phyloP scores from a whole-genome alignment of 2,797 vertebrate genomes.

The Ptychobarbus kaznakovi region DNA sequence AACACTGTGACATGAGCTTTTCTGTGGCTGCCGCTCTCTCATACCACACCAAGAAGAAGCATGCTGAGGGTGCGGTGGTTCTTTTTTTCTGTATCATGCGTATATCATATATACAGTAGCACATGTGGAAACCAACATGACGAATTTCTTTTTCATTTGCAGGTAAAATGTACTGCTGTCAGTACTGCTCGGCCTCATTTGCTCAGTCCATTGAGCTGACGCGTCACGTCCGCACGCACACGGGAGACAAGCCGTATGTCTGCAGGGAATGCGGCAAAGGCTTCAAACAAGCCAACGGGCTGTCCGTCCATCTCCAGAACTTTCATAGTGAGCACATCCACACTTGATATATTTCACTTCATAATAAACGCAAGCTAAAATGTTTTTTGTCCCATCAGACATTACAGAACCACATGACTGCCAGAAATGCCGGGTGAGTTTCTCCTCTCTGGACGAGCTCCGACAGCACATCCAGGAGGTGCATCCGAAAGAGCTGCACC shows the following conservation, averaged over 20 bases:
- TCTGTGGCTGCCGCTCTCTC: slow-evolving; percentile 88
- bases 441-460: slow-evolving; percentile 86
- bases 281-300: slow-evolving; percentile 89
- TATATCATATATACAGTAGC: neutral
- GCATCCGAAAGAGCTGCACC: slow-evolving; percentile 86
- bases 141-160: neutral
- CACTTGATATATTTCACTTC: neutral
- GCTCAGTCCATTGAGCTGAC: slow-evolving; percentile 91
- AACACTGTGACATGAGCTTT: slow-evolving; percentile 89
- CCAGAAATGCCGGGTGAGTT: slow-evolving; percentile 91
- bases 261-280: slow-evolving; percentile 92
- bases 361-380: neutral
- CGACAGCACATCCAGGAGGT: slow-evolving; percentile 83
- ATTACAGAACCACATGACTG: slow-evolving; percentile 87
- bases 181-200: slow-evolving; percentile 89
- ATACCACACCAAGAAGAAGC: slow-evolving; percentile 93
- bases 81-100: neutral
- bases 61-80: slow-evolving; percentile 81
- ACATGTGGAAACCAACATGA: neutral
- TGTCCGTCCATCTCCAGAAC: slow-evolving; percentile 88
- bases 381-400: slow-evolving; percentile 69
- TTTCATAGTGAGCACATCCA: slow-evolving; percentile 83
- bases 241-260: slow-evolving; percentile 87
- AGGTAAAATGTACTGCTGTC: slow-evolving; percentile 93
- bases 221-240: slow-evolving; percentile 88